A percentile compares a stretch with the other conserved stretches of the same genome.
Evolutionary conservation across 37 sponge, comb jelly and placozoan genomes (phyloP).

Genomic region (Crambe crambe): DNA sequence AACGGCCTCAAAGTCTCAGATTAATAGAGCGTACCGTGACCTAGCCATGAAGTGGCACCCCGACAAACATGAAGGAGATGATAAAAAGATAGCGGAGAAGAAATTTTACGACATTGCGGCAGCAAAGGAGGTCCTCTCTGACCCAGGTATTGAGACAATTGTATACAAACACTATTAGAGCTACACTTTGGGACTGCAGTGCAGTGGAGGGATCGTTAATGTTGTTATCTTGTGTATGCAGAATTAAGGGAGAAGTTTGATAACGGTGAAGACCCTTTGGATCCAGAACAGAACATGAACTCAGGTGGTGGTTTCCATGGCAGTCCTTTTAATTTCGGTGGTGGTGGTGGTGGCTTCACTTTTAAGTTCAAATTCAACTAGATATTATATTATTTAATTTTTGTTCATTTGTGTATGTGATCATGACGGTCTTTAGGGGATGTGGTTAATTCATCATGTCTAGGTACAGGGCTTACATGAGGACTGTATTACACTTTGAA

Average conservation of each 20-base stretch:
- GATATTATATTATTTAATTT: too few relatives aligned
- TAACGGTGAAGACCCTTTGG: conserved; percentile 97
- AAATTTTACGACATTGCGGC: conserved; percentile 99
- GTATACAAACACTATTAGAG: too few relatives aligned
- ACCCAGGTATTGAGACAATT: conserved; percentile 70
- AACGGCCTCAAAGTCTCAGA: conserved; percentile 83
- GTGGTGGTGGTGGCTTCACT: conserved; percentile 79
- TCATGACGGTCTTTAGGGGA: too few relatives aligned
- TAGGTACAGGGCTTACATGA: too few relatives aligned
- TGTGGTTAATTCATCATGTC: too few relatives aligned
- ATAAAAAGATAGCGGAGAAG: conserved; percentile 90
- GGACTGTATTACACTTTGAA: too few relatives aligned
- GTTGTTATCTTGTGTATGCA: conserved; percentile 21
- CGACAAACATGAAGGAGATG: conserved; percentile 86
- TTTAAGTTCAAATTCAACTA: conserved; percentile 91
- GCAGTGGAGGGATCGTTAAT: neutral
- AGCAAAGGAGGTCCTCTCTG: conserved; percentile 97
- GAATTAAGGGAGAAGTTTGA: conserved; percentile 94
- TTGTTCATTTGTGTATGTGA: too few relatives aligned
- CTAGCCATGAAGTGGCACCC: conserved; percentile 95
- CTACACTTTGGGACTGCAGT: neutral
- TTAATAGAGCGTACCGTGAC: conserved; percentile 93
- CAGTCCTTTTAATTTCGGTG: conserved; percentile 76
- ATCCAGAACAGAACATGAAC: conserved; percentile 79
- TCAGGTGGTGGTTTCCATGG: conserved; percentile 53